Base-by-base conservation (phyloP, 2,113 vertebrate species). In the Sceloporus undulatus region DNA sequence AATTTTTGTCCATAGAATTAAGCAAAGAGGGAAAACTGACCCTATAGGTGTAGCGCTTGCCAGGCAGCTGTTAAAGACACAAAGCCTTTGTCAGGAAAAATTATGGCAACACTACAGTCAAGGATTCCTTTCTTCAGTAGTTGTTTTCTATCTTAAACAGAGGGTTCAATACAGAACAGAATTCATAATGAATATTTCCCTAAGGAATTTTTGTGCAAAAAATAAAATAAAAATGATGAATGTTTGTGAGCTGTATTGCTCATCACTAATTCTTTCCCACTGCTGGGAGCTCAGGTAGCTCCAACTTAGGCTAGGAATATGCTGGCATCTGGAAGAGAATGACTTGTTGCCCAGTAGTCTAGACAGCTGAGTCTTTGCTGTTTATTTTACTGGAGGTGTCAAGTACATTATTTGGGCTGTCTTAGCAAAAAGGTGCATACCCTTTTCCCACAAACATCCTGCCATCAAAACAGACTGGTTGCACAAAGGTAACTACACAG, bases 311-410 rank as follows among this genome's bases (percentile, higher is more conserved):
- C 79, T 78, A 82, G 11, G 23, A 77, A 74, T 68, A 71, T 83
- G 74, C 34, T 77, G 48, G 79, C 65, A 83, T 3, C 34, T 19
- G 16, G 74, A 75, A 54, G 38, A 65, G 84, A 59, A 77, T 65
- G 42, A n/a, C 52, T 65, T 48, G 38, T 79, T 86, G 79, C 85
- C 79, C 80, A 81, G 13, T 23, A 83, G 85, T 90, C 89, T 86
- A 90, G 89, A 87, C 87, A 79, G 81, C n/a, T 78, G 80, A 88
- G 76, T 42, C 66, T 83, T 73, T 59, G 65, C 85, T 90, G 79
- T 86, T 75, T 90, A 86, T 86, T 87, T 90, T 82, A 76, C 75
- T 82, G 27, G 80, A 83, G 80, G 80, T 83, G 85, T 82, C 68
- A 83, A 87, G 85, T 86, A 84, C 74, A 77, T n/a, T 62, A 83